Evolutionary conservation across 2,797 vertebrate species (phyloP).

Genomic region (Hoplostethus atlanticus): DNA sequence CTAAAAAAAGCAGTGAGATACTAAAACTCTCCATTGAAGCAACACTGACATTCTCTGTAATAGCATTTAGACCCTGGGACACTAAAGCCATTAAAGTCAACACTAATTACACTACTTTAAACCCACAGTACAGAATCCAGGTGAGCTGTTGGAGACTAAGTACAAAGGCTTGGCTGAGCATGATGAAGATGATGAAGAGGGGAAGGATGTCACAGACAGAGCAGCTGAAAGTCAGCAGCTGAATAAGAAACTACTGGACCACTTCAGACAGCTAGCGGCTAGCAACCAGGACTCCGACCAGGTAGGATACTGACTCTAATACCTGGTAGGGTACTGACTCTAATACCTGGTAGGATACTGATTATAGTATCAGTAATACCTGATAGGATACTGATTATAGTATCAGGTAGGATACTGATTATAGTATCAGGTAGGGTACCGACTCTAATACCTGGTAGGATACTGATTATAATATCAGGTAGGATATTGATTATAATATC

Average conservation of each 20-base stretch:
- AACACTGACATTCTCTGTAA: too few relatives aligned
- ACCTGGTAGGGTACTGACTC: too few relatives aligned
- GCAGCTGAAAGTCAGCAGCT: conserved; percentile 27
- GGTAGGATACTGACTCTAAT: conserved; percentile 35
- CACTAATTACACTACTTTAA: too few relatives aligned
- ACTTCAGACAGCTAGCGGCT: conserved; percentile 75
- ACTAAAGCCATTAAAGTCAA: neutral
- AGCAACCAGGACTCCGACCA: conserved; percentile 70
- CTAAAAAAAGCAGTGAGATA: too few relatives aligned
- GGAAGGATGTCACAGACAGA: conserved; percentile 33
- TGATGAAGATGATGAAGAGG: conserved; percentile 41
- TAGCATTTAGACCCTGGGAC: too few relatives aligned
- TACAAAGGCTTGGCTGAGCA: conserved; percentile 75
- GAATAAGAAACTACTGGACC: conserved; percentile 70
- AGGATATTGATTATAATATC: too few relatives aligned
- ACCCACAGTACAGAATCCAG: conserved; percentile 30
- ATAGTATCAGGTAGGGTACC: too few relatives aligned
- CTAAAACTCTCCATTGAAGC: too few relatives aligned
- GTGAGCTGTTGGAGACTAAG: conserved; percentile 36
- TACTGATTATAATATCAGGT: neutral
- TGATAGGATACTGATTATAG: too few relatives aligned
- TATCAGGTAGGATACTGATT: too few relatives aligned
- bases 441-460: too few relatives aligned
- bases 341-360: too few relatives aligned
- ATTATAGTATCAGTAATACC: neutral